phyloP scores from a whole-genome alignment of 2,113 vertebrate species.

The Nesoenas mayeri region DNA sequence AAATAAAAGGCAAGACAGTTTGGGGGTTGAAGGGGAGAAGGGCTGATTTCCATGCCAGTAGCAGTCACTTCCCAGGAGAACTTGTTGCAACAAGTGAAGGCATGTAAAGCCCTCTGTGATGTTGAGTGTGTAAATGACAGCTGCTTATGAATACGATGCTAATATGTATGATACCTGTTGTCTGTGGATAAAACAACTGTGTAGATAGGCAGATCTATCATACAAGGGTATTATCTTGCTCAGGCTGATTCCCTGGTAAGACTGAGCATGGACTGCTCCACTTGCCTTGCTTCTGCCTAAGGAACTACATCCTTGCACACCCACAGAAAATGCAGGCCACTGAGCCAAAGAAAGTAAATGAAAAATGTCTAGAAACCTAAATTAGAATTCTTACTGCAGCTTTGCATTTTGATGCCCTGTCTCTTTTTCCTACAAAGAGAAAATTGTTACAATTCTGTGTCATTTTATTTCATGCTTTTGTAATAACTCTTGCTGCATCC shows the following conservation, averaged over 20 bases:
- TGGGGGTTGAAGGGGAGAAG: neutral
- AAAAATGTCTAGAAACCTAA: neutral
- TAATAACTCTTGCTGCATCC: neutral
- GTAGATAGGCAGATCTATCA: neutral
- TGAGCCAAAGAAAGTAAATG: neutral
- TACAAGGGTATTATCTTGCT: neutral
- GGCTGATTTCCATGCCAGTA: neutral
- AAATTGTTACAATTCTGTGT: neutral
- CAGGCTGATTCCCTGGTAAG: neutral
- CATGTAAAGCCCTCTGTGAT: neutral
- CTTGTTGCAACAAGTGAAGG: neutral
- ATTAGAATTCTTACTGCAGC: neutral
- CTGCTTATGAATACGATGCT: neutral
- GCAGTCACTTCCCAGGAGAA: neutral
- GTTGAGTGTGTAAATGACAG: neutral
- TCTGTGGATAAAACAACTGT: neutral
- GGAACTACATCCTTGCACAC: neutral
- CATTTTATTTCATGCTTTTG: constrained; percentile 1
- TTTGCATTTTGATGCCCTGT: neutral
- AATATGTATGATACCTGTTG: neutral
- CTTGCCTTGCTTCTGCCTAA: neutral
- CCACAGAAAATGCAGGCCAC: neutral
- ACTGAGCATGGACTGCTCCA: neutral
- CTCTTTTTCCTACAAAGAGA: neutral
- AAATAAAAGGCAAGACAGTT: neutral